A percentile compares a stretch with the other conserved stretches of the same genome.
These are phyloP conservation scores for Drosophila leonis DNA, from an alignment of 2,888 invertebrate genomes.

Conservation along the genomic window DNA sequence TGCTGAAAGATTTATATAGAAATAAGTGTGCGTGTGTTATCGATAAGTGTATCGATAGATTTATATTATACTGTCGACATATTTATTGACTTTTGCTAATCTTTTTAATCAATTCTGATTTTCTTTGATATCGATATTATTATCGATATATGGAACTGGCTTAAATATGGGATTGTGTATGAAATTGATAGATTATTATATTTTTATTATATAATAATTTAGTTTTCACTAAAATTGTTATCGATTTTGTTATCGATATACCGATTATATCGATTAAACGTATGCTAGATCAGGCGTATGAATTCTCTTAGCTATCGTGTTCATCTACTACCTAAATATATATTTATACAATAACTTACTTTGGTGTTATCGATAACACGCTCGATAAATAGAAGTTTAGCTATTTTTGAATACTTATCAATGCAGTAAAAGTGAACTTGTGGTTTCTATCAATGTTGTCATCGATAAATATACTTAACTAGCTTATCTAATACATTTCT, in stretches of 20 bases:
- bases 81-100: neutral
- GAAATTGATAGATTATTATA: too few relatives aligned
- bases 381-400: neutral
- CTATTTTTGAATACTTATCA: neutral
- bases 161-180: too few relatives aligned
- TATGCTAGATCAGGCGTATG: neutral
- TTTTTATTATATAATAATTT: too few relatives aligned
- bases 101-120: neutral
- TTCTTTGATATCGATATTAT: neutral
- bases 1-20: neutral
- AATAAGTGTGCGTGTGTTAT: neutral
- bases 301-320: neutral
- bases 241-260: neutral
- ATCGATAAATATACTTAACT: neutral
- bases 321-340: neutral
- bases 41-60: neutral
- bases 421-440: neutral
- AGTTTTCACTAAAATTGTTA: too few relatives aligned
- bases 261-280: neutral
- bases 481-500: neutral
- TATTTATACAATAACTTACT: neutral
- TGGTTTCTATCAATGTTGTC: neutral
- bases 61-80: neutral
- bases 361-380: neutral
- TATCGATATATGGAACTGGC: neutral